phyloP scores from a whole-genome alignment of 64 coral and sea anemone species.

The Trachythela sp. region DNA sequence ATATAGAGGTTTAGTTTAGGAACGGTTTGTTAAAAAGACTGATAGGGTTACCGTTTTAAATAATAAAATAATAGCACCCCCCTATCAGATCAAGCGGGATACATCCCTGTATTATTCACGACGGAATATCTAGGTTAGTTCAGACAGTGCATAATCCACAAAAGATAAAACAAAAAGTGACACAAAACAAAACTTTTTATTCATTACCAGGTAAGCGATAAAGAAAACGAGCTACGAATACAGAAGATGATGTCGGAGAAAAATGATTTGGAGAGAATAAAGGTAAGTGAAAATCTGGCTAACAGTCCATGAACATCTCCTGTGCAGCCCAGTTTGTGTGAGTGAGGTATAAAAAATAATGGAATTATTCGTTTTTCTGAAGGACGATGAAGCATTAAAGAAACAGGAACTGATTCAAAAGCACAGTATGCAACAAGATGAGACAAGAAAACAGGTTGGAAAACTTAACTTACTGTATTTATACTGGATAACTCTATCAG shows the following conservation, averaged over 20 bases:
- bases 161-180: too few relatives aligned
- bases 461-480: background rate
- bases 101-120: too few relatives aligned
- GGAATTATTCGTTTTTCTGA: background rate
- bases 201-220: background rate
- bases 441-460: background rate
- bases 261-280: background rate
- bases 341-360: background rate
- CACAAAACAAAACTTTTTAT: background rate
- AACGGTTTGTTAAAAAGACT: too few relatives aligned
- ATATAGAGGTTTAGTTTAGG: too few relatives aligned
- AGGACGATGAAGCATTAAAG: constrained; percentile 5
- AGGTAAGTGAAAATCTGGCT: background rate
- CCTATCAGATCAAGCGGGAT: too few relatives aligned
- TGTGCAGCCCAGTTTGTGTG: too few relatives aligned
- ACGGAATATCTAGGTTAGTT: too few relatives aligned
- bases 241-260: background rate
- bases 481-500: too few relatives aligned
- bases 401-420: background rate
- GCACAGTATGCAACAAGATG: background rate
- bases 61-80: too few relatives aligned
- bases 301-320: too few relatives aligned
- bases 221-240: background rate
- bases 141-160: too few relatives aligned
- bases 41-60: too few relatives aligned